Evolutionary conservation across 53 echinoderm and acorn worm genomes (phyloP).

Genomic region (Holothuria leucospilota): DNA sequence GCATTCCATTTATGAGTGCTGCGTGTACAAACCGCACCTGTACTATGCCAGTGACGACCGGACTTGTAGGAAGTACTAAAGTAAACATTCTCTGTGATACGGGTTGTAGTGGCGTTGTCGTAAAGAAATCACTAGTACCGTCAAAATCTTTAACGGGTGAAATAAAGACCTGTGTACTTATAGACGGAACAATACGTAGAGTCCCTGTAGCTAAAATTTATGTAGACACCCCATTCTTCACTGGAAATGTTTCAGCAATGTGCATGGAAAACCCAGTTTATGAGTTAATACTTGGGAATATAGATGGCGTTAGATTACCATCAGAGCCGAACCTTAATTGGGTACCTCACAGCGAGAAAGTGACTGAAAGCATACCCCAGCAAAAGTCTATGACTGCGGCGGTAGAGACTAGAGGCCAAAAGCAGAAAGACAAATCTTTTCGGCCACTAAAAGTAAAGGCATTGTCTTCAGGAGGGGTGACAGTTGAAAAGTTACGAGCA

Average conservation of each 20-base stretch:
- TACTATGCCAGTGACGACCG: no score
- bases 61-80: not conserved
- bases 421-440: not conserved
- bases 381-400: not conserved
- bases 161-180: not conserved
- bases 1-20: not conserved
- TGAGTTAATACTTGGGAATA: conserved; percentile 21
- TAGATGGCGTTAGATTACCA: conserved; percentile 17
- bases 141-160: not conserved
- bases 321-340: not conserved
- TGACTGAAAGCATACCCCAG: no score
- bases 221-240: conserved; percentile 21
- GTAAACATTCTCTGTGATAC: not conserved
- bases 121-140: not conserved
- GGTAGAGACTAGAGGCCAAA: conserved; percentile 38
- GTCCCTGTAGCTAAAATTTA: not conserved
- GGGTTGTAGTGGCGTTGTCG: not conserved
- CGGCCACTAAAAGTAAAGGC: not conserved
- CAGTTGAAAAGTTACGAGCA: not conserved
- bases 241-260: not conserved
- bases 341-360: no score
- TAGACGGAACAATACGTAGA: conserved; percentile 19
- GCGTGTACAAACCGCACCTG: not conserved
- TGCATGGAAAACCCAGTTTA: conserved; percentile 28
- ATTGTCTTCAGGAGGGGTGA: not conserved